phyloP scores from a whole-genome alignment of 1,140 invertebrate genomes.

The Dreissena polymorpha region DNA sequence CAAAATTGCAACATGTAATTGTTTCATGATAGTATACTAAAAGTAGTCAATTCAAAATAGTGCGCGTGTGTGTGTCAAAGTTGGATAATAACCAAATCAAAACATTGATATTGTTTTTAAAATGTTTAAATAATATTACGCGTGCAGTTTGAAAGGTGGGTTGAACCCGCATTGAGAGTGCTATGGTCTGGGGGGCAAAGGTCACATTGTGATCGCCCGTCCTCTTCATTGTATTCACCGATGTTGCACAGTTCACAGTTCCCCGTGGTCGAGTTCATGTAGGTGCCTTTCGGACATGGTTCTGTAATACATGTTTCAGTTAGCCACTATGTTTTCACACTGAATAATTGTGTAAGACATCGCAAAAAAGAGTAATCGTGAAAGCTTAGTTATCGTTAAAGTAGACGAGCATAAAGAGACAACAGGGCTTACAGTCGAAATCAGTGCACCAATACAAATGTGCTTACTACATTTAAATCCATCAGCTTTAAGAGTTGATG shows the following conservation, averaged over 20 bases:
- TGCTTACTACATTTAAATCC: background rate
- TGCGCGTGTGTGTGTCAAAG: too few species aligned
- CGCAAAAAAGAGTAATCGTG: background rate
- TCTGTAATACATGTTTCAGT: conserved; percentile 4
- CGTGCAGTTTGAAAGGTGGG: background rate
- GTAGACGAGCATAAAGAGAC: background rate
- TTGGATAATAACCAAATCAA: too few species aligned
- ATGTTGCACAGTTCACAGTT: conserved; percentile 17
- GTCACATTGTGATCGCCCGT: background rate
- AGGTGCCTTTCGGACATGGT: conserved; percentile 12
- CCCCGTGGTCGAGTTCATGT: background rate
- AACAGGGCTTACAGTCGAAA: background rate
- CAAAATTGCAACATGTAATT: background rate
- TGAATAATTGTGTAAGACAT: background rate
- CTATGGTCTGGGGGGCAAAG: conserved; percentile 1
- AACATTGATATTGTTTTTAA: background rate
- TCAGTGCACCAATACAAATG: background rate
- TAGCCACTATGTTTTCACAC: background rate
- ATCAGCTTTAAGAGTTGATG: background rate
- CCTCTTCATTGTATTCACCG: conserved; percentile 10
- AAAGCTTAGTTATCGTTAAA: too few species aligned
- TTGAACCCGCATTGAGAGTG: conserved; percentile 8
- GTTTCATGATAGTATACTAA: background rate
- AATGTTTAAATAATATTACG: conserved; percentile 3
- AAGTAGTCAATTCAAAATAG: too few species aligned